A percentile compares a stretch with the other conserved stretches of the same genome.
Conservation (phyloP, 2,113 vertebrate species). For the Dasyurus viverrinus region DNA sequence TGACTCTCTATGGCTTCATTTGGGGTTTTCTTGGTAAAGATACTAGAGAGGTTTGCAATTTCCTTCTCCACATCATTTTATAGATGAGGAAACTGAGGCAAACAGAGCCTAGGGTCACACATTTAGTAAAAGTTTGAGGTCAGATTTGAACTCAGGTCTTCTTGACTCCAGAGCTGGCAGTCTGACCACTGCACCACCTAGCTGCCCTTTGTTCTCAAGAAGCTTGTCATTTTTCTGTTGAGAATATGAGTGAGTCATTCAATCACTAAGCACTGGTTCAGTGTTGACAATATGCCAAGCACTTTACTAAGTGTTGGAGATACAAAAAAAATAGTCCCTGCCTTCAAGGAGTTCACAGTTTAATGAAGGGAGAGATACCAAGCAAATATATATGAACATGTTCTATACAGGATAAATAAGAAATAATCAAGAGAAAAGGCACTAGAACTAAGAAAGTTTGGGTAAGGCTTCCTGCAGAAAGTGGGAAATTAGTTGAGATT, state of each 20-base stretch:
- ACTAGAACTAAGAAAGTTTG: neutral
- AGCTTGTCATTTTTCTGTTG: neutral
- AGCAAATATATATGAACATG: neutral
- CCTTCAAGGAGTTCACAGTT: neutral
- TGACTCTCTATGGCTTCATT: neutral
- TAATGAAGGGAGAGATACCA: neutral
- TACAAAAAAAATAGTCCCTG: neutral
- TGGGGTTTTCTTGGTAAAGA: neutral
- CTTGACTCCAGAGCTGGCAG: neutral
- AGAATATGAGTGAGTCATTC: neutral
- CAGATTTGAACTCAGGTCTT: neutral
- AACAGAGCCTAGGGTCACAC: neutral
- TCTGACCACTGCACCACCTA: neutral
- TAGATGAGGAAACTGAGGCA: neutral
- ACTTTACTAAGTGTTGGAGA: neutral
- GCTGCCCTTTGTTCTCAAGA: neutral
- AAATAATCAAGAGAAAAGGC: neutral
- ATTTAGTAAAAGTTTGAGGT: neutral
- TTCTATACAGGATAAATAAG: neutral
- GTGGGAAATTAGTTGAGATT: neutral
- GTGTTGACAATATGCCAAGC: neutral
- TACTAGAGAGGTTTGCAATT: neutral
- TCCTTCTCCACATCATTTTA: neutral
- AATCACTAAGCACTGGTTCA: neutral
- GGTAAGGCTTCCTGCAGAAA: neutral